A percentile compares a stretch with the other conserved stretches of the same genome.
Evolutionary conservation across 1,140 invertebrate species (phyloP).

Genomic region (Bombus balteatus): DNA sequence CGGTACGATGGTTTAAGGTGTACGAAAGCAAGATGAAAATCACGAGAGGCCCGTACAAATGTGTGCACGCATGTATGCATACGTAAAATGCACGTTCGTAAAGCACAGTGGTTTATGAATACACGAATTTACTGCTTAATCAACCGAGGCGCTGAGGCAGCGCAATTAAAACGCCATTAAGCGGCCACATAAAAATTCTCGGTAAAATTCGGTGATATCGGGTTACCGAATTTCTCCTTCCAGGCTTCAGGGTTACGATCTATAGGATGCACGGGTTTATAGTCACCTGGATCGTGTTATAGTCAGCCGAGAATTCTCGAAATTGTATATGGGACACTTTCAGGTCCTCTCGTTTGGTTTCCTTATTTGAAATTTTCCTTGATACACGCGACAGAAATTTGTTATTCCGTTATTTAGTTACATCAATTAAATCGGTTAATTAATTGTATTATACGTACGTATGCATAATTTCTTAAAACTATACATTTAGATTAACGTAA

Average conservation of each 20-base stretch:
- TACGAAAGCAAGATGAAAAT: conserved; percentile 41
- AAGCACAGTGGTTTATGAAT: conserved; percentile 72
- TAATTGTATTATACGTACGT: too few relatives aligned
- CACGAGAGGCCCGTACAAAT: neutral
- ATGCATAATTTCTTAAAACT: neutral
- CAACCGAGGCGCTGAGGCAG: conserved; percentile 58
- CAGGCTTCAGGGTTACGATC: conserved; percentile 30
- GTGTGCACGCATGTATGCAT: neutral
- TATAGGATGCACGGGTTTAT: conserved; percentile 43
- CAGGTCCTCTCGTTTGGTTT: neutral
- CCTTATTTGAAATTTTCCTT: neutral
- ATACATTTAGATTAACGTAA: neutral
- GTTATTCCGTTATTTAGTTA: too few relatives aligned
- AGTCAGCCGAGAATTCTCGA: conserved; percentile 15
- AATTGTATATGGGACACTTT: conserved; percentile 29
- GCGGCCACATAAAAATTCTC: conserved; percentile 70
- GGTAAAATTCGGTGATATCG: conserved; percentile 72
- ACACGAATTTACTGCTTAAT: conserved; percentile 78
- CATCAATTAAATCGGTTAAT: too few relatives aligned
- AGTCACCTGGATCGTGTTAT: conserved; percentile 6
- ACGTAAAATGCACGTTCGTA: conserved; percentile 54
- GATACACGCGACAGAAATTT: too few relatives aligned
- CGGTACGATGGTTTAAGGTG: conserved; percentile 4
- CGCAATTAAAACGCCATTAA: conserved; percentile 78
- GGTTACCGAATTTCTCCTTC: conserved; percentile 62